Evolutionary conservation across 2,113 vertebrate genomes (phyloP).

Genomic region (Myiozetetes cayanensis): DNA sequence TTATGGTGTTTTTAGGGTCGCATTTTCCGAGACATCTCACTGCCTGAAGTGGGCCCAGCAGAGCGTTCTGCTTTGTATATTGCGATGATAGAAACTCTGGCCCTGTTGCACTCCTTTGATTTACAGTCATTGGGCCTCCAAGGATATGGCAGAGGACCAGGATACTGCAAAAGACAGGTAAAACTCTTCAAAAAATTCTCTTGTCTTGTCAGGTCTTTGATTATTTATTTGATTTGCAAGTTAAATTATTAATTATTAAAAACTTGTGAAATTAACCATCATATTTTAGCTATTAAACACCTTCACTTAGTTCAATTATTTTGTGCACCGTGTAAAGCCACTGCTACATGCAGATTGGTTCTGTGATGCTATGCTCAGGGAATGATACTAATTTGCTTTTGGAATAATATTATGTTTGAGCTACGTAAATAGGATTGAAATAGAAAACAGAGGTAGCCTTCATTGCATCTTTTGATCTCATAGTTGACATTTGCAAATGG

Average conservation of each 20-base stretch:
- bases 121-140: slow-evolving; percentile 76
- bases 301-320: background rate
- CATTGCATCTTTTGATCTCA: background rate
- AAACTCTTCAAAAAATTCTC: background rate
- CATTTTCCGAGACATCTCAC: slow-evolving; percentile 82
- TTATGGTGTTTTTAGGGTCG: slow-evolving; percentile 77
- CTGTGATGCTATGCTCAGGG: background rate
- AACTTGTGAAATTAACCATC: background rate
- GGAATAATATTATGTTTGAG: background rate
- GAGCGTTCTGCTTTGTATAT: slow-evolving; percentile 87
- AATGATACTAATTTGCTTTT: background rate
- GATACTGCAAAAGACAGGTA: slow-evolving; percentile 92
- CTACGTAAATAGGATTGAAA: background rate
- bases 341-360: background rate
- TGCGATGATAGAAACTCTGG: slow-evolving; percentile 82
- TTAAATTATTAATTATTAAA: background rate
- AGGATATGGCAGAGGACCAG: slow-evolving; percentile 81
- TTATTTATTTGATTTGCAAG: background rate
- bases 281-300: background rate
- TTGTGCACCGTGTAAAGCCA: background rate
- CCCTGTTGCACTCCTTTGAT: slow-evolving; percentile 82
- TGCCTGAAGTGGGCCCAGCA: slow-evolving; percentile 79
- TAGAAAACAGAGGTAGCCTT: background rate
- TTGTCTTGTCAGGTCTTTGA: background rate
- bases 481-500: background rate